Base-by-base conservation (phyloP, 2,113 vertebrate species). In the Ophiodon elongatus region DNA sequence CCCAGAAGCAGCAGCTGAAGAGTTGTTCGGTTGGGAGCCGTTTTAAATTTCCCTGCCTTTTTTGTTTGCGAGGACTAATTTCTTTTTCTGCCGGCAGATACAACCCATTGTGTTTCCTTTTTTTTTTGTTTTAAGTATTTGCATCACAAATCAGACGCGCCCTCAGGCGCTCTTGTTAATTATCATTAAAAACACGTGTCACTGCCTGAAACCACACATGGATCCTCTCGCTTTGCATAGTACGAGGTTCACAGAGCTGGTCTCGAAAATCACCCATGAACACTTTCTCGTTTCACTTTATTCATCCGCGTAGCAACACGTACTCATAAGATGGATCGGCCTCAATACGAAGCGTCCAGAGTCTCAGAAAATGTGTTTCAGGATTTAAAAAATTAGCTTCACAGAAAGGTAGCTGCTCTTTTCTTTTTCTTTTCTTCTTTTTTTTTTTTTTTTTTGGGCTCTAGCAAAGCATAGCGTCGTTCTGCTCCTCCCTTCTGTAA, bases 401-500 rank as follows among this genome's bases (percentile, higher is more conserved):
- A 41, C 45, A n/a, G 27, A 33, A 73, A 68, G 41, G 73, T 65
- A n/a, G 52, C 54, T 62, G 29, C 25, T 37, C 43, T 66, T 37
- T 57, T 68, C 43, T 76, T 13, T 9, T 17, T n/a, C n/a, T n/a
- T n/a, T n/a, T n/a, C n/a, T n/a, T n/a, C n/a, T n/a, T n/a, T n/a
- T n/a, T n/a, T n/a, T n/a, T n/a, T n/a, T n/a, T n/a, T n/a, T n/a
- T n/a, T n/a, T n/a, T n/a, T n/a, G n/a, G 62, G 60, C 31, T 63
- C 63, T 5, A 68, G 65, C 8, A 17, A 1, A 76, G 41, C 6
- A n/a, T n/a, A n/a, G n/a, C n/a, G 0, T 62, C 57, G 8, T 15
- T 73, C 74, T 27, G 23, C 85, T 86, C 90, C 88, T 76, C 85
- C 90, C 80, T 74, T 47, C 3, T 84, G 91, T 90, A 91, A 89